Base-by-base conservation (phyloP, 2,797 vertebrate species). In the Pipistrellus kuhlii region DNA sequence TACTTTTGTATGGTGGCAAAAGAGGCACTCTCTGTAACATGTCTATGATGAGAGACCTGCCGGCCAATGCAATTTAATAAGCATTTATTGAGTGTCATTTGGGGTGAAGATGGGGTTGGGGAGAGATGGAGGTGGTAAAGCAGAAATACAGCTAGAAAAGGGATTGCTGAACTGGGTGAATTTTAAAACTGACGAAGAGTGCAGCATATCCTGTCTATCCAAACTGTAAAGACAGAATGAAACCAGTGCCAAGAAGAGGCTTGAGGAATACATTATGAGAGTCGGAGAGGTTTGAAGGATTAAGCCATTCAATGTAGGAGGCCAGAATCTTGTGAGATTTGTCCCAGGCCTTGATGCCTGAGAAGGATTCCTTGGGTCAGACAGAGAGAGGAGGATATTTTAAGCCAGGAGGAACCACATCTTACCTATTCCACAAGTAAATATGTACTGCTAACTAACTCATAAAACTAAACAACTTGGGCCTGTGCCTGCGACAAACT, bases 1-100 rank as follows among this genome's bases (percentile, higher is more conserved):
- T 57, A 69, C 53, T 96, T 96, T 92, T 91, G n/a, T 23, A 48
- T 15, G 8, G 71, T 32, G 15, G 53, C 44, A 55, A 90, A 68
- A 77, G 32, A 69, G 59, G 53, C 59, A 21, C 18, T 57, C 4
- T 90, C n/a, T 85, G 23, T 72, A 91, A 86, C 3, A 8, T 20
- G 12, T 46, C 38, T 87, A 6, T 64, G 78, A 6, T 73, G 48
- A 57, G 53, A 82, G 18, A 59, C 2, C 27, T 77, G 76, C 15
- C 44, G 59, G 41, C 53, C 46, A 84, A 59, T 66, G 48, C 14
- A 80, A 64, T 27, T 72, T 57, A 87, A 73, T 1, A 75, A 66
- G 35, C 68, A 94, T 30, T 89, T 87, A 53, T 64, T 75, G 72
- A 89, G 27, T 51, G 17, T 72, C 73, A 53, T 93, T 80, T 32